Evolutionary conservation across 2,113 vertebrate species (phyloP).

Genomic region (Phyllostomus hastatus): DNA sequence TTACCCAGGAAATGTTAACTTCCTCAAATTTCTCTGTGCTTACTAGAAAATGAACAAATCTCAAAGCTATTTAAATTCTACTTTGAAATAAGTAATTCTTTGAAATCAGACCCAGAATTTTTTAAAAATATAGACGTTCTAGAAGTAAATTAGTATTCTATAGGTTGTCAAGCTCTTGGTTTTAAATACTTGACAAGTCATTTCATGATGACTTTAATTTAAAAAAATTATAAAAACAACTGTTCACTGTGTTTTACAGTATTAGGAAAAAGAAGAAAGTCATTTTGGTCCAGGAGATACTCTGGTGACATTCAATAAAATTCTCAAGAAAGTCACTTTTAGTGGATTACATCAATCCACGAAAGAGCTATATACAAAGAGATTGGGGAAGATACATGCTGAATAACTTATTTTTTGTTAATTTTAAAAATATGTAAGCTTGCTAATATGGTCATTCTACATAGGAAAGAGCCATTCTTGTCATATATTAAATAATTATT

Average conservation of each 20-base stretch:
- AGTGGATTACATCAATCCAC: constrained; percentile 73
- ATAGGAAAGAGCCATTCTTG: neutral
- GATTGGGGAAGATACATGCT: neutral
- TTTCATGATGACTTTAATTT: constrained; percentile 18
- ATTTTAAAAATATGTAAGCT: neutral
- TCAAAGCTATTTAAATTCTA: neutral
- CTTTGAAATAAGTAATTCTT: neutral
- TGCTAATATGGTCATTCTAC: neutral
- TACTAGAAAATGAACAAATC: neutral
- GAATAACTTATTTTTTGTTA: neutral
- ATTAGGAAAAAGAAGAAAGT: neutral
- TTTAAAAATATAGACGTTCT: neutral
- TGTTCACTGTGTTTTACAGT: neutral
- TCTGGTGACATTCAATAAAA: constrained; percentile 81
- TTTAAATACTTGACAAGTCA: constrained; percentile 6
- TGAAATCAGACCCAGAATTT: neutral
- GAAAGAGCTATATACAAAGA: constrained; percentile 57
- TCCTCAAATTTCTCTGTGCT: neutral
- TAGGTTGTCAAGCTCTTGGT: neutral
- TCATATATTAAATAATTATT: neutral
- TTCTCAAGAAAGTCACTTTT: constrained; percentile 83
- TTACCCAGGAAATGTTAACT: constrained; percentile 74
- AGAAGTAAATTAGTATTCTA: neutral
- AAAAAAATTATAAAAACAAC: neutral
- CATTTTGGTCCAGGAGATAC: constrained; percentile 71